A percentile compares a stretch with the other conserved stretches of the same genome.
Conservation (phyloP, 2,888 invertebrate species). For the Sturmia bella region DNA sequence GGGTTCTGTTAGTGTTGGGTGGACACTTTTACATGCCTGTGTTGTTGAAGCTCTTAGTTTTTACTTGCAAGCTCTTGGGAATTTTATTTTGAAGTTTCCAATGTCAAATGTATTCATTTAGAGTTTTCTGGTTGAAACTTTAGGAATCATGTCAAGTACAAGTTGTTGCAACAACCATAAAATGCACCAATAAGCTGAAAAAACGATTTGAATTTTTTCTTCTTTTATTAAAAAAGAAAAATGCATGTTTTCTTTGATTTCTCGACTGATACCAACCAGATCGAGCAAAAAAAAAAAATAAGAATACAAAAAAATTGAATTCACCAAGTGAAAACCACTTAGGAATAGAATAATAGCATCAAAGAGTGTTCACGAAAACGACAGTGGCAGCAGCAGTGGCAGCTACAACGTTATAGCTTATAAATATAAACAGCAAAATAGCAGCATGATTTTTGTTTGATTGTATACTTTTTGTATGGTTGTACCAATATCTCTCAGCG, state of each 20-base stretch:
- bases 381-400: conserved; percentile 17
- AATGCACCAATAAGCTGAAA: conserved; percentile 47
- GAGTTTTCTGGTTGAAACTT: conserved; percentile 62
- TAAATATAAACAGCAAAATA: conserved; percentile 53
- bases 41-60: conserved; percentile 13
- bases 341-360: conserved; percentile 31
- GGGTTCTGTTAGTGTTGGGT: conserved; percentile 34
- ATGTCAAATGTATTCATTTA: conserved; percentile 67
- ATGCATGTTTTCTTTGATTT: conserved; percentile 68
- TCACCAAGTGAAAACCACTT: conserved; percentile 32
- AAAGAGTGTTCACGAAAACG: conserved; percentile 4
- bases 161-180: conserved; percentile 50
- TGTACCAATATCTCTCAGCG: conserved; percentile 65
- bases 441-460: conserved; percentile 54
- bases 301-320: too few relatives aligned
- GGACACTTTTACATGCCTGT: conserved; percentile 39
- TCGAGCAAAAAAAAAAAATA: conserved; percentile 28
- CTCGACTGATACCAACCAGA: conserved; percentile 65
- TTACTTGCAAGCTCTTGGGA: conserved; percentile 62
- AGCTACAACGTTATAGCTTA: conserved; percentile 32
- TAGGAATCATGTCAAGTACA: conserved; percentile 70
- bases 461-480: conserved; percentile 10
- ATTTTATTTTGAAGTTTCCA: conserved; percentile 67
- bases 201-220: conserved; percentile 9
- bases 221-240: neutral